Conservation (phyloP, 2,888 invertebrate genomes). For the Drosophila eohydei region DNA sequence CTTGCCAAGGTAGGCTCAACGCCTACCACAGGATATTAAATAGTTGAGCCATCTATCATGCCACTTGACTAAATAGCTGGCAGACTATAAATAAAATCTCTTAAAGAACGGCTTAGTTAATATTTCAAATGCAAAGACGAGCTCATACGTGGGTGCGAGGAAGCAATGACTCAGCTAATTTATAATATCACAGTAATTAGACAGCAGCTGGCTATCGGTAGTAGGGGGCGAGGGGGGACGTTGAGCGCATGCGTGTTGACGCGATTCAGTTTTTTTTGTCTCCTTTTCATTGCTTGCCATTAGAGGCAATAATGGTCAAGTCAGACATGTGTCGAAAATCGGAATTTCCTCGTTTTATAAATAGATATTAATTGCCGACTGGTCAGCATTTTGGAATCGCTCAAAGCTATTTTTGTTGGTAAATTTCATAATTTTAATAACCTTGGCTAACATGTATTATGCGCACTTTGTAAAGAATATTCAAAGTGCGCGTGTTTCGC, state of each 20-base stretch:
- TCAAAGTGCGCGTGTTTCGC: constrained; percentile 67
- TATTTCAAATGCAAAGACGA: constrained; percentile 3
- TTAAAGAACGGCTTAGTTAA: constrained; percentile 19
- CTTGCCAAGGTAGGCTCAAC: neutral
- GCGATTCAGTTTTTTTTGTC: constrained; percentile 7
- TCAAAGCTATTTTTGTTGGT: constrained; percentile 63
- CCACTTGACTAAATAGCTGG: neutral
- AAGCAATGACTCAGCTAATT: constrained; percentile 39
- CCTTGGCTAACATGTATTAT: constrained; percentile 72
- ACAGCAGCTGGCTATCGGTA: constrained; percentile 15
- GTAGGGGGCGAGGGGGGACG: neutral
- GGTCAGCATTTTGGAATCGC: constrained; percentile 40
- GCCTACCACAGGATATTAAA: neutral
- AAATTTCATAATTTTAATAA: constrained; percentile 68
- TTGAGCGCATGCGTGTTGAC: neutral
- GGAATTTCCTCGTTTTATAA: constrained; percentile 73
- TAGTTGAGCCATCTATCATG: neutral
- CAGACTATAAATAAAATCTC: constrained; percentile 6
- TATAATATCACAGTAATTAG: constrained; percentile 19
- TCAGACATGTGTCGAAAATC: constrained; percentile 61
- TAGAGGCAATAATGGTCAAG: constrained; percentile 48
- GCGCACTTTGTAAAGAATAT: constrained; percentile 74
- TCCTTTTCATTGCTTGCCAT: constrained; percentile 24
- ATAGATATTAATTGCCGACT: constrained; percentile 61
- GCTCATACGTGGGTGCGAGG: constrained; percentile 39